A percentile compares a stretch with the other conserved stretches of the same genome.
These are phyloP conservation scores for Athrips mouffetella DNA, from an alignment of 2,888 invertebrate species.

Conservation along the genomic window DNA sequence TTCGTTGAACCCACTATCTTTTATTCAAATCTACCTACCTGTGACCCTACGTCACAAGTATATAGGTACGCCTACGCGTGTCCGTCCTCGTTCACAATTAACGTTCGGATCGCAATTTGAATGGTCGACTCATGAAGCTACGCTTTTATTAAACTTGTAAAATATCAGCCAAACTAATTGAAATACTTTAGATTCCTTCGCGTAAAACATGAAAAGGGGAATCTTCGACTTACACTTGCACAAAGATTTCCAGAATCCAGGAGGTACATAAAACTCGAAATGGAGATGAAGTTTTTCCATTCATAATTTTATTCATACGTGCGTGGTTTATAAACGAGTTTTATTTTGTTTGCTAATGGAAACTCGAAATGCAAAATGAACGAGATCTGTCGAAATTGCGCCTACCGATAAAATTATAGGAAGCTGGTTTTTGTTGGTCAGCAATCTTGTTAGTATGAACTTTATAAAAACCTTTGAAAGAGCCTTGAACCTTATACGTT, in stretches of 20 bases:
- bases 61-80: background rate
- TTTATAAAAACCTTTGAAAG: background rate
- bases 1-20: no score
- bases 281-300: slow-evolving; percentile 1
- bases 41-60: no score
- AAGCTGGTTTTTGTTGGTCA: background rate
- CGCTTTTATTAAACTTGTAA: slow-evolving; percentile 3
- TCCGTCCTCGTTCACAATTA: background rate
- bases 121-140: background rate
- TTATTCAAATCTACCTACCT: no score
- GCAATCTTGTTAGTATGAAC: background rate
- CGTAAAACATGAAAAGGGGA: slow-evolving; percentile 1
- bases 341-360: slow-evolving; percentile 1
- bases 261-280: background rate
- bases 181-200: slow-evolving; percentile 2
- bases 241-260: background rate
- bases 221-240: background rate
- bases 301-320: slow-evolving; percentile 12
- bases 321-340: slow-evolving; percentile 10
- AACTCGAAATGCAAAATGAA: slow-evolving; percentile 1
- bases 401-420: slow-evolving; percentile 4
- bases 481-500: background rate
- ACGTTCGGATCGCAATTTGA: background rate
- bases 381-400: background rate
- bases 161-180: slow-evolving; percentile 7